A percentile compares a stretch with the other conserved stretches of the same genome.
phyloP scores from a whole-genome alignment of 2,888 invertebrate genomes.

The Rhamphomyia laevipes region DNA sequence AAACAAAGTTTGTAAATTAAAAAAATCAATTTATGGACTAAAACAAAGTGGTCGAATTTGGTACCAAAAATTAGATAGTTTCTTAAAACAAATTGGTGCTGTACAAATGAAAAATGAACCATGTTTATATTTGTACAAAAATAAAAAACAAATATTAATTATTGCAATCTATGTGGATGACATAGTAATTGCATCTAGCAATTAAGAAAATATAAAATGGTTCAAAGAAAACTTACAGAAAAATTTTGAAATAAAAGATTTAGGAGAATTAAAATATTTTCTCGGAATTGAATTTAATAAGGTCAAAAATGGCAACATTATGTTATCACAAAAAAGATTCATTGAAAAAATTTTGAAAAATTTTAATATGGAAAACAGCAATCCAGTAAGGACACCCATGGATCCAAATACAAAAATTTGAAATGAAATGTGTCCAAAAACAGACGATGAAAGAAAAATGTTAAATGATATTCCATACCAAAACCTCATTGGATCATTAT shows the following conservation, averaged over 20 bases:
- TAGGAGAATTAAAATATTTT: neutral
- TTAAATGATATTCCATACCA: neutral
- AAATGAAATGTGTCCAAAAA: neutral
- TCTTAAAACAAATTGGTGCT: neutral
- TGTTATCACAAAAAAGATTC: neutral
- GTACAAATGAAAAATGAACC: neutral
- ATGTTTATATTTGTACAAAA: neutral
- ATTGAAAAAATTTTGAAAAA: no score
- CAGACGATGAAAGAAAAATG: neutral
- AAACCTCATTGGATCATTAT: neutral
- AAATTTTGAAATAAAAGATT: neutral
- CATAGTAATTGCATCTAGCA: neutral
- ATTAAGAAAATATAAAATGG: neutral
- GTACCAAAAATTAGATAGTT: neutral
- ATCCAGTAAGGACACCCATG: neutral
- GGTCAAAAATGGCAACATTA: neutral
- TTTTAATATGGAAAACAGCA: neutral
- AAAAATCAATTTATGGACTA: neutral
- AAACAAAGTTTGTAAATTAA: neutral
- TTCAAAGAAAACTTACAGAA: neutral
- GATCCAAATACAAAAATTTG: neutral
- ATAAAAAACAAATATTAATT: neutral
- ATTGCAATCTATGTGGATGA: neutral
- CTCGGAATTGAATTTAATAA: neutral
- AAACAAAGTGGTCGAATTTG: neutral